Percentiles rank a stretch among this genome's conserved stretches.
phyloP scores from a whole-genome alignment of 1,140 invertebrate species.

The Plutomurus gul region DNA sequence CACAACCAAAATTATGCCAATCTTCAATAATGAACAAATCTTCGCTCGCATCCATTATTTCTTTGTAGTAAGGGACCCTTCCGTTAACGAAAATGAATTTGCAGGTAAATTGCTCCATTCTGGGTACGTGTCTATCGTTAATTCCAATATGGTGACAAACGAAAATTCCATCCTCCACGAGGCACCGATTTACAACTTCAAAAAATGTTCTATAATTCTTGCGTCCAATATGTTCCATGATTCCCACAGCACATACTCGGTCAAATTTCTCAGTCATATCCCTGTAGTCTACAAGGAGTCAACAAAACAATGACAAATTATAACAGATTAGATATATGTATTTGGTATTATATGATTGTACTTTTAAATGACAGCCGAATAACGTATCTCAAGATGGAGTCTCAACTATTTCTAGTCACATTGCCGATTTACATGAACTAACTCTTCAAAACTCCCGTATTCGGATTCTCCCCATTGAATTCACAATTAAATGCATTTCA shows the following conservation, averaged over 20 bases:
- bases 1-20: constrained; percentile 37
- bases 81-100: constrained; percentile 25
- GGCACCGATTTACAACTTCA: constrained; percentile 31
- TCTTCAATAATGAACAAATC: constrained; percentile 46
- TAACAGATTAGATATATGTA: too few relatives aligned
- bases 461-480: too few relatives aligned
- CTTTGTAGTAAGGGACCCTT: constrained; percentile 11
- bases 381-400: too few relatives aligned
- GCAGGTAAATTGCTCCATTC: neutral
- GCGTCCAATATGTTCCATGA: constrained; percentile 43
- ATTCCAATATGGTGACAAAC: constrained; percentile 33
- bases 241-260: constrained; percentile 34
- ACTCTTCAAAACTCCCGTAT: too few relatives aligned
- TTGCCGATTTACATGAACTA: too few relatives aligned
- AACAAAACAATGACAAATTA: too few relatives aligned
- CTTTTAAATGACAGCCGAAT: too few relatives aligned
- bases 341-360: too few relatives aligned
- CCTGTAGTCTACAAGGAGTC: too few relatives aligned
- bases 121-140: neutral
- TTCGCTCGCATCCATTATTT: constrained; percentile 32
- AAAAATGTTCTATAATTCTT: constrained; percentile 39
- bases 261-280: constrained; percentile 46
- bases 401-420: too few relatives aligned
- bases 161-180: constrained; percentile 37
- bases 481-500: too few relatives aligned